Evolutionary conservation across 2,113 vertebrate species (phyloP).

Genomic region (Fulmarus glacialis): DNA sequence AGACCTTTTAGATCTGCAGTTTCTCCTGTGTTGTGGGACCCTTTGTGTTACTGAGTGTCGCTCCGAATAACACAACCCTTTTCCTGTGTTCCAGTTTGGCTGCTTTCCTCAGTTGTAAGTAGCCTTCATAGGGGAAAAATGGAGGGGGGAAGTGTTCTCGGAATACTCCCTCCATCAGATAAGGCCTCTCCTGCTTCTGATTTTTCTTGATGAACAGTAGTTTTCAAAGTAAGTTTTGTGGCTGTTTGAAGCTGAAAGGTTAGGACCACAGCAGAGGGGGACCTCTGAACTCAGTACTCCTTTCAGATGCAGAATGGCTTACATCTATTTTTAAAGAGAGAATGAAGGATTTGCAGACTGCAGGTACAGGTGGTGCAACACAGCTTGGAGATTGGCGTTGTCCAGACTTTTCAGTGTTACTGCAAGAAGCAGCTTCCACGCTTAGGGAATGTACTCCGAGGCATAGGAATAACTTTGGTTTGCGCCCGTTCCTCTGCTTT

Average conservation of each 20-base stretch:
- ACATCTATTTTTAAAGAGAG: not conserved
- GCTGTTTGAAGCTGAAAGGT: not conserved
- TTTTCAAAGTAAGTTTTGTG: not conserved
- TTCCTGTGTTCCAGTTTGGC: not conserved
- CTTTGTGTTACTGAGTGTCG: not conserved
- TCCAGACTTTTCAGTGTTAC: not conserved
- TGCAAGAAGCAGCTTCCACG: not conserved
- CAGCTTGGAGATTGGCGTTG: not conserved
- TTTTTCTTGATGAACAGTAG: not conserved
- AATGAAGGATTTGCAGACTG: not conserved
- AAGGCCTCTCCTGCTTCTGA: not conserved
- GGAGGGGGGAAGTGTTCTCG: not conserved
- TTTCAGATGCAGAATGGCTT: not conserved
- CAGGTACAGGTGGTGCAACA: not conserved
- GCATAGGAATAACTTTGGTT: fast-evolving
- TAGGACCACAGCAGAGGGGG: not conserved
- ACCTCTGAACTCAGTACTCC: not conserved
- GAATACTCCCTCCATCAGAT: not conserved
- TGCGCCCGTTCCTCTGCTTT: fast-evolving
- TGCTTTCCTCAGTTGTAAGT: not conserved
- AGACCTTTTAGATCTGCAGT: not conserved
- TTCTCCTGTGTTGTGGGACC: not conserved
- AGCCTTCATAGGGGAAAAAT: not conserved
- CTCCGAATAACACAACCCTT: not conserved
- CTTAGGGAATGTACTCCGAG: fast-evolving